Percentiles rank a stretch among this genome's conserved stretches.
Conservation (phyloP, 35 echinoderm and acorn worm species). For the Anneissia japonica region DNA sequence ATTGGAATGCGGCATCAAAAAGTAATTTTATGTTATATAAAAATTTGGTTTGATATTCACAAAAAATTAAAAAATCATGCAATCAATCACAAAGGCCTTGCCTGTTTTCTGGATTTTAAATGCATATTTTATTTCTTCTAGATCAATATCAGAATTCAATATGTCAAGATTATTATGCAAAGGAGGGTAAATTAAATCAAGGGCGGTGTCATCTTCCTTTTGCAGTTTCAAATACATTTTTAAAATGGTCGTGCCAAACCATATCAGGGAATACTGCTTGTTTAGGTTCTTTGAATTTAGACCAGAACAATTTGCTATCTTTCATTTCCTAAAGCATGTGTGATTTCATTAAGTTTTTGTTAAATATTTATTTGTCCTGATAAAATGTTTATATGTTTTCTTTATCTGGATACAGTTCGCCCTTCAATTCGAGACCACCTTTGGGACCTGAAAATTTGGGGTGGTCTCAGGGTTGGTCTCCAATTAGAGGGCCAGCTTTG, state of each 20-base stretch:
- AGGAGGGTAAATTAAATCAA: neutral
- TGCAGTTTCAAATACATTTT: neutral
- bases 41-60: neutral
- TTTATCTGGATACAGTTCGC: neutral
- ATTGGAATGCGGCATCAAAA: neutral
- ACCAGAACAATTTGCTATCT: neutral
- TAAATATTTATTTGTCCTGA: neutral
- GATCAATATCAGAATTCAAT: neutral
- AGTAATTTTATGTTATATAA: neutral
- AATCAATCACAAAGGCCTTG: neutral
- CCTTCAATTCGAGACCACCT: too few relatives aligned
- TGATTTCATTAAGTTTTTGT: neutral
- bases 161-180: neutral
- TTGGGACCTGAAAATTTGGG: too few relatives aligned
- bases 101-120: neutral
- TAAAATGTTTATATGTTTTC: neutral
- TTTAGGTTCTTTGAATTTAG: neutral
- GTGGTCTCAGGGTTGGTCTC: too few relatives aligned
- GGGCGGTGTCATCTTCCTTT: neutral
- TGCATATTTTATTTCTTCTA: neutral
- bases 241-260: neutral
- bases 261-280: neutral
- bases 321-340: neutral
- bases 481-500: too few relatives aligned
- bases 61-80: neutral